phyloP scores from a whole-genome alignment of 2,888 invertebrate genomes.

The Loripinus fragilis region DNA sequence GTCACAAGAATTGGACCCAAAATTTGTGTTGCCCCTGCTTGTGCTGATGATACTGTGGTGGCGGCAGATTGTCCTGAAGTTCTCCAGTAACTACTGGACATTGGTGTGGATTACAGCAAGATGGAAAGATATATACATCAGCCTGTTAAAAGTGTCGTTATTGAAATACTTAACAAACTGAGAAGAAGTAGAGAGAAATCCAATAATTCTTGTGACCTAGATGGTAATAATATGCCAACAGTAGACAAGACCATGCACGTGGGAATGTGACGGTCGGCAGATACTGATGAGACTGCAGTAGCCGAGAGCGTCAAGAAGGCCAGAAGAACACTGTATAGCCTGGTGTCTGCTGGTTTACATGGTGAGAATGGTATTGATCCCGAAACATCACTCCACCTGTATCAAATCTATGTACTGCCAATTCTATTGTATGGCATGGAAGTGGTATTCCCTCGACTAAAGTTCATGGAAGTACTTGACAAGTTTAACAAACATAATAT shows the following conservation, averaged over 20 bases:
- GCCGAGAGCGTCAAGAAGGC: too few species aligned
- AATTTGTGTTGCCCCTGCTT: neutral
- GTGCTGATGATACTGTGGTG: neutral
- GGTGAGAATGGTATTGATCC: too few species aligned
- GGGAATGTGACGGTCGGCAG: neutral
- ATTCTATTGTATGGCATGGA: too few species aligned
- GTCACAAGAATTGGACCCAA: neutral
- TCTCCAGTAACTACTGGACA: neutral
- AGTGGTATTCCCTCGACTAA: too few species aligned
- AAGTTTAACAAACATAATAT: too few species aligned
- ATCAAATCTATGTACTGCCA: too few species aligned
- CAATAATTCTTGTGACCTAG: neutral
- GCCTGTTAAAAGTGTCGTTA: neutral
- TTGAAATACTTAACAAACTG: slow-evolving; percentile 1
- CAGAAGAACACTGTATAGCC: too few species aligned
- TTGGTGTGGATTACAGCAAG: neutral
- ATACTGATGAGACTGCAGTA: too few species aligned
- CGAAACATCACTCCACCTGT: too few species aligned
- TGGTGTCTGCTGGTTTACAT: too few species aligned
- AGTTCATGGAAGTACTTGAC: too few species aligned
- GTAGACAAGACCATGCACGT: slow-evolving; percentile 13
- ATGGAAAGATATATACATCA: neutral
- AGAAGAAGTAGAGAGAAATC: neutral
- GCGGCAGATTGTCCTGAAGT: neutral
- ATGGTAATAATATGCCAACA: neutral